Base-by-base conservation (phyloP, 2,888 invertebrate species). In the Coecobrya sp. region DNA sequence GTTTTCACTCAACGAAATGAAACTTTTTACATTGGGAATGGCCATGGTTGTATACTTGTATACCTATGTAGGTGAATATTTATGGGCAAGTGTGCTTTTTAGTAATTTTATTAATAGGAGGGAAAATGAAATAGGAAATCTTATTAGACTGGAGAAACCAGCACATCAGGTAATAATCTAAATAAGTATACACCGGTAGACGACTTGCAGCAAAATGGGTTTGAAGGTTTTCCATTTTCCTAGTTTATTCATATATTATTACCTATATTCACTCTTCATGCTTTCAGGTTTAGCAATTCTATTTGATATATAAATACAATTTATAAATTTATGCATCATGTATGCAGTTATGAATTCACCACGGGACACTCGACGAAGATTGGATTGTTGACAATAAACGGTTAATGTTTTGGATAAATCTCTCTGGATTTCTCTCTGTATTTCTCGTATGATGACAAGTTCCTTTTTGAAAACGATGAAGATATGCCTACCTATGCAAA, bases 361-460 rank as follows among this genome's bases (percentile, higher is more conserved):
- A 49, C 65, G 52, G 81, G 88, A 68, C 65, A 88, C 81, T 88
- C 65, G 79, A 88, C 27, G 27, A 81, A 88, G 65, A 88, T 88
- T 88, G 88, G 88, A 88, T 88, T 88, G 65, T 19, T 42, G 79
- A 88, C 79, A 76, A 76, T 87, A 68, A 81, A 68, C 42, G 79
- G 45, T 22, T 65, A 79, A 59, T 49, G 76, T 55, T 36, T 22
- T 42, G 49, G 45, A n/a, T n/a, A n/a, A n/a, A n/a, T n/a, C n/a
- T n/a, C n/a, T n/a, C n/a, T n/a, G n/a, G n/a, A n/a, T n/a, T n/a
- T n/a, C n/a, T n/a, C n/a, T 68, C 25, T 68, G 49, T 2, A 8
- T 8, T 30, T 62, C 42, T 42, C 42, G 42, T 42, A 42, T 7
- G 10, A 42, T 10, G 10, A 42, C 42, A 4, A 42, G 42, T 7